phyloP scores from a whole-genome alignment of 2,797 vertebrate species.

The Arctocebus calabarensis region DNA sequence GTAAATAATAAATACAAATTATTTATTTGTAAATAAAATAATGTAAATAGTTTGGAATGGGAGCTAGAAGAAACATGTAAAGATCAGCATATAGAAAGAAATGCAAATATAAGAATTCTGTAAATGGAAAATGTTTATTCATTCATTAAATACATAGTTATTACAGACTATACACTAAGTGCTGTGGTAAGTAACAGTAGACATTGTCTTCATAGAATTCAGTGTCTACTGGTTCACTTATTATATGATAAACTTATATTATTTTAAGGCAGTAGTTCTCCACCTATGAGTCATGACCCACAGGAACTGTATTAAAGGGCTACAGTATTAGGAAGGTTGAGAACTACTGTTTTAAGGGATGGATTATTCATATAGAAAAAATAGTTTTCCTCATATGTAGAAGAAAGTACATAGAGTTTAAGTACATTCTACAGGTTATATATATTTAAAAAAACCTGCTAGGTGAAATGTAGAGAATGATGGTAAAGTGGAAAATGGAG shows the following conservation, averaged over 20 bases:
- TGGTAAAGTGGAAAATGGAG: background rate
- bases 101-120: background rate
- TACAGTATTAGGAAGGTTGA: too few species aligned
- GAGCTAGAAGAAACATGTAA: conserved; percentile 20
- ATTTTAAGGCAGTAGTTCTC: background rate
- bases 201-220: background rate
- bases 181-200: background rate
- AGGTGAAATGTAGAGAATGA: background rate
- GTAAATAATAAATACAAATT: too few species aligned
- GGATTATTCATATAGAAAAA: conserved; percentile 22
- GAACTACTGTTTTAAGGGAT: background rate
- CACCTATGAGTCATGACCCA: too few species aligned
- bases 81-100: conserved; percentile 23
- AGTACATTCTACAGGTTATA: background rate
- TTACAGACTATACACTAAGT: background rate
- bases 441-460: background rate
- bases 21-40: too few species aligned
- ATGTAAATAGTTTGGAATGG: background rate
- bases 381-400: background rate
- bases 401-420: background rate
- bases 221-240: background rate
- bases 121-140: background rate
- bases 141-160: background rate
- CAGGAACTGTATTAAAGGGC: too few species aligned
- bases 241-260: background rate